phyloP scores from a whole-genome alignment of 2,797 vertebrate genomes.

The Sebastes glaucus region DNA sequence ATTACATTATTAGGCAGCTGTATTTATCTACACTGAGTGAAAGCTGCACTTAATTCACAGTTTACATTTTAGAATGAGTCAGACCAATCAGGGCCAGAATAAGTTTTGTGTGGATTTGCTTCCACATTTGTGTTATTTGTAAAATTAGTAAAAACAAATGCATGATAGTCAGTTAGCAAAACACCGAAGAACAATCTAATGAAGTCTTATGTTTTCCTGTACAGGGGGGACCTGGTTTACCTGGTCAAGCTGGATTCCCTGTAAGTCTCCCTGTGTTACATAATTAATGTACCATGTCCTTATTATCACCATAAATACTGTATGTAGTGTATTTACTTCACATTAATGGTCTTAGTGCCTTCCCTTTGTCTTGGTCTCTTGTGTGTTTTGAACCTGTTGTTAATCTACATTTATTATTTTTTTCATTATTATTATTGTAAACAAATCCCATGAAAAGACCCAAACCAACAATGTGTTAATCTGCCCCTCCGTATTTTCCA shows the following conservation, averaged over 20 bases:
- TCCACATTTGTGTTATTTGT: background rate
- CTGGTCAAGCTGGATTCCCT: slow-evolving; percentile 86
- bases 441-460: background rate
- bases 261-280: slow-evolving; percentile 80
- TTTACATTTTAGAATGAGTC: background rate
- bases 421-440: background rate
- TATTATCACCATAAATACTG: background rate
- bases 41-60: background rate
- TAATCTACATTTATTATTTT: background rate
- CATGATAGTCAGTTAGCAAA: background rate
- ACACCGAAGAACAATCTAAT: background rate
- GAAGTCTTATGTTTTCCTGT: slow-evolving; percentile 3
- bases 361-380: background rate
- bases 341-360: background rate
- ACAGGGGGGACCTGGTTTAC: slow-evolving; percentile 82
- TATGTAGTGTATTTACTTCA: background rate
- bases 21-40: background rate
- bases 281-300: background rate
- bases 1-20: background rate
- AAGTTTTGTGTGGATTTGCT: background rate
- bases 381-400: background rate
- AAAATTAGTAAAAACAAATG: background rate
- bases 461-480: background rate
- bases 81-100: background rate
- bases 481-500: background rate